phyloP scores from a whole-genome alignment of 2,113 vertebrate genomes.

The Sinocyclocheilus anshuiensis region DNA sequence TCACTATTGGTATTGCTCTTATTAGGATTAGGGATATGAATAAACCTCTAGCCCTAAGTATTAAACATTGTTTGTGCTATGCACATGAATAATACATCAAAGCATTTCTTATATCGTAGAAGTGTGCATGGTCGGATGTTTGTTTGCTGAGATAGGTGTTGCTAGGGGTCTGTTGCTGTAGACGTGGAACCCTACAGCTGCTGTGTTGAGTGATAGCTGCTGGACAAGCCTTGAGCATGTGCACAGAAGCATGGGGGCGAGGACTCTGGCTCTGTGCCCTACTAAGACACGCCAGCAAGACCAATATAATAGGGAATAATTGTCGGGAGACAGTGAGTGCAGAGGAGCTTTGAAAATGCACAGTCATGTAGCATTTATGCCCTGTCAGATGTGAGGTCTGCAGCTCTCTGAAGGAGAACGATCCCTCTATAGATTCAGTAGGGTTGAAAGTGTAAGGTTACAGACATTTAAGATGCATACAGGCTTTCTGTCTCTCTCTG shows the following conservation, averaged over 20 bases:
- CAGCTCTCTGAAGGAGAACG: conserved; percentile 3
- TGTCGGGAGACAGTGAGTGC: too few species aligned
- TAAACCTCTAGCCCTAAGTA: background rate
- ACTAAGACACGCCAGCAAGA: conserved; percentile 25
- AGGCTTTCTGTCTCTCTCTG: conserved; percentile 6
- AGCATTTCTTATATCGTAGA: background rate
- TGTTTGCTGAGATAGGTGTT: conserved; percentile 57
- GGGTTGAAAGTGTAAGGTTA: conserved; percentile 62
- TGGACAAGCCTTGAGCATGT: conserved; percentile 55
- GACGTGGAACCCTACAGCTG: conserved; percentile 67
- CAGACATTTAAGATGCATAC: conserved; percentile 4
- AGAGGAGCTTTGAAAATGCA: conserved; percentile 19
- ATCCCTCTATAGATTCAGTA: conserved; percentile 40
- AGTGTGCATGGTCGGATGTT: conserved; percentile 4
- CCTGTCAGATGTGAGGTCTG: conserved; percentile 22
- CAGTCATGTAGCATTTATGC: conserved; percentile 27
- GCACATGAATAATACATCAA: background rate
- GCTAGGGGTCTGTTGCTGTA: conserved; percentile 59
- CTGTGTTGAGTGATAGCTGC: conserved; percentile 61
- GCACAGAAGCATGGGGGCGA: conserved; percentile 45
- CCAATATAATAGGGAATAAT: conserved; percentile 37
- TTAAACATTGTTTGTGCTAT: background rate
- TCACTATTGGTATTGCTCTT: background rate
- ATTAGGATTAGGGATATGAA: background rate
- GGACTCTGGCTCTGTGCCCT: conserved; percentile 61